Evolutionary conservation across 2,888 invertebrate species (phyloP).

Genomic region (Entomobrya multifasciata): DNA sequence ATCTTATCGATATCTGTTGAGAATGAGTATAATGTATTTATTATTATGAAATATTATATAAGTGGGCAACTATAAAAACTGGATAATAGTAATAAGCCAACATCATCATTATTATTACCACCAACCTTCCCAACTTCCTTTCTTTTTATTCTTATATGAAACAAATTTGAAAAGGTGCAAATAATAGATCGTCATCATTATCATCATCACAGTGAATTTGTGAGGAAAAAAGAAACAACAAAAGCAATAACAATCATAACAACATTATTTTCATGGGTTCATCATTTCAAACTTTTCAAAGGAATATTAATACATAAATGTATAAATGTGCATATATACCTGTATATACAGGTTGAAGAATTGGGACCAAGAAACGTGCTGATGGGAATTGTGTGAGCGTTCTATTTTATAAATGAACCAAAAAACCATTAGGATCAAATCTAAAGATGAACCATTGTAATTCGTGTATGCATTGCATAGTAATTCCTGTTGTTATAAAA

Average conservation of each 20-base stretch:
- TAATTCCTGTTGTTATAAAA: not conserved
- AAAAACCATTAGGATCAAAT: constrained; percentile 29
- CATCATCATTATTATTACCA: constrained; percentile 3
- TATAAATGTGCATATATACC: not conserved
- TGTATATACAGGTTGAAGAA: not conserved
- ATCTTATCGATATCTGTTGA: constrained; percentile 56
- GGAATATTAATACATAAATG: not conserved
- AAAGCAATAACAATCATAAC: constrained; percentile 65
- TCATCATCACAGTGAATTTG: not conserved
- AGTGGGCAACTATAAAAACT: not conserved
- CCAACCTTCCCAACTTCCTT: constrained; percentile 10
- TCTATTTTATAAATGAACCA: constrained; percentile 51
- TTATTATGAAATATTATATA: not conserved
- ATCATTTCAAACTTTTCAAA: constrained; percentile 24
- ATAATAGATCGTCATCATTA: constrained; percentile 41
- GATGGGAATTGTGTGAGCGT: constrained; percentile 26
- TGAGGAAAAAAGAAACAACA: constrained; percentile 41
- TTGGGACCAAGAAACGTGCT: constrained; percentile 25
- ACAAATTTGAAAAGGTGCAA: constrained; percentile 45
- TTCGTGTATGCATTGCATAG: not conserved
- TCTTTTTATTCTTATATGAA: constrained; percentile 5
- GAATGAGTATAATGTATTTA: constrained; percentile 15
- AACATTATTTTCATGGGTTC: constrained; percentile 48
- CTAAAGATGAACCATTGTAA: not conserved
- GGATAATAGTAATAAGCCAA: constrained; percentile 26